Evolutionary conservation across 2,797 vertebrate species (phyloP).

Genomic region (Megalops cyprinoides): DNA sequence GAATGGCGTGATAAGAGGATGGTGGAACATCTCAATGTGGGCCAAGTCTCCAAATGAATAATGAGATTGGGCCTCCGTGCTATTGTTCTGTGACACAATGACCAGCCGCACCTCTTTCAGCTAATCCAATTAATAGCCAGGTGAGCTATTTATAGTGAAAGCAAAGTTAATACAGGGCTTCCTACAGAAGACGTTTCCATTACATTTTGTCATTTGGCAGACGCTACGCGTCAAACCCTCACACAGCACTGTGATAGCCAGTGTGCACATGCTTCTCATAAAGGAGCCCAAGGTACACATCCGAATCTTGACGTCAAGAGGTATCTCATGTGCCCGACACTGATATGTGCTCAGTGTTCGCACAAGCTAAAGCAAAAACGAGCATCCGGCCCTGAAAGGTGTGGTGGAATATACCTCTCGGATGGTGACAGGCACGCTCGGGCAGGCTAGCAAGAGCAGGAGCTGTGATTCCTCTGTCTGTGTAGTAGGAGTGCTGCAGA

Average conservation of each 20-base stretch:
- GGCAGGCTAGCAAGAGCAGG: too few relatives aligned
- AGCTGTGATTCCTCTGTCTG: too few relatives aligned
- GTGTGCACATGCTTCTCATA: too few relatives aligned
- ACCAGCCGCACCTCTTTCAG: background rate
- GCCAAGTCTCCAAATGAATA: background rate
- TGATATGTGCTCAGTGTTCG: background rate
- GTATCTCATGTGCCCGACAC: background rate
- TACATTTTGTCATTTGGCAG: too few relatives aligned
- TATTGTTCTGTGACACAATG: background rate
- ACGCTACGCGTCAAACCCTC: too few relatives aligned
- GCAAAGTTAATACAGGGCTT: conserved; percentile 22
- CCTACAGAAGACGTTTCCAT: background rate
- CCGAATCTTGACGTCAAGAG: background rate
- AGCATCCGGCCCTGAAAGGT: too few relatives aligned
- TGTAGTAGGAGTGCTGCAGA: too few relatives aligned
- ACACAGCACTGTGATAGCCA: too few relatives aligned
- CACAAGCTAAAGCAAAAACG: too few relatives aligned
- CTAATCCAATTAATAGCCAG: conserved; percentile 4
- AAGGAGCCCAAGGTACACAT: background rate
- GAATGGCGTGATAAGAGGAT: background rate
- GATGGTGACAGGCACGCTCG: too few relatives aligned
- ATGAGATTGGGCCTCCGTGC: background rate
- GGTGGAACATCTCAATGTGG: background rate
- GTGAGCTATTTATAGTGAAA: conserved; percentile 23
- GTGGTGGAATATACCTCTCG: too few relatives aligned